Evolutionary conservation across 2,797 vertebrate genomes (phyloP), one percentile per base, ranked within the genome.

Genomic region (Cossypha polioptera): DNA sequence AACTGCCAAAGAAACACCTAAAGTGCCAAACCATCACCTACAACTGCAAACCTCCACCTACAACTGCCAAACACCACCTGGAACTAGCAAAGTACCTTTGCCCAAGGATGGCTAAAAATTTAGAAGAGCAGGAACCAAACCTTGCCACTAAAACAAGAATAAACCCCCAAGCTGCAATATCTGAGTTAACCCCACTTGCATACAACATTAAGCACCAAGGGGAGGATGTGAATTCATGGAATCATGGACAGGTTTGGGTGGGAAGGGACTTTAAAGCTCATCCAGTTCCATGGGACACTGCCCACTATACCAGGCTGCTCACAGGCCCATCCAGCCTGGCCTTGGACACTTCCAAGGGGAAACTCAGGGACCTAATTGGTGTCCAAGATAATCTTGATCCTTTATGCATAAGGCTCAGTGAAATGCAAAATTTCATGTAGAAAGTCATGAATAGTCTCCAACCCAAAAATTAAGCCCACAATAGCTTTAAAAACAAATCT

Each of bases 21-120:
- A 40, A 16, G 10, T 36, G 16, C 51, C 7, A 57, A 35, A 72
- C 3, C 16, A n/a, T 1, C 13, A 7, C 22, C 22, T 2, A 25
- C 2, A 24, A 10, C 5, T n/a, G 26, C 10, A 51, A 51, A 53
- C 3, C 16, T n/a, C 1, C 22, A 9, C 29, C 22, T 4, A 16
- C 4, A 55, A 20, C 38, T 55, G 51, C 12, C 15, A 50, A 16
- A 7, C 48, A 36, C 7, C 31, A 16, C 28, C 7, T 33, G 13
- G 22, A 43, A 10, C 13, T n/a, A 38, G 10, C 50, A 74, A 38
- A 45, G 1, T 21, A 10, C 48, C 16, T 80, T 7, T 58, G 57
- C 22, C 33, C 33, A 73, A 55, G 53, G 25, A 26, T 0, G 38
- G 8, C 31, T 61, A 6, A 78, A 58, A 33, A 73, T 51, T 11